phyloP scores from a whole-genome alignment of 2,113 vertebrate genomes.

The Rhinichthys klamathensis region DNA sequence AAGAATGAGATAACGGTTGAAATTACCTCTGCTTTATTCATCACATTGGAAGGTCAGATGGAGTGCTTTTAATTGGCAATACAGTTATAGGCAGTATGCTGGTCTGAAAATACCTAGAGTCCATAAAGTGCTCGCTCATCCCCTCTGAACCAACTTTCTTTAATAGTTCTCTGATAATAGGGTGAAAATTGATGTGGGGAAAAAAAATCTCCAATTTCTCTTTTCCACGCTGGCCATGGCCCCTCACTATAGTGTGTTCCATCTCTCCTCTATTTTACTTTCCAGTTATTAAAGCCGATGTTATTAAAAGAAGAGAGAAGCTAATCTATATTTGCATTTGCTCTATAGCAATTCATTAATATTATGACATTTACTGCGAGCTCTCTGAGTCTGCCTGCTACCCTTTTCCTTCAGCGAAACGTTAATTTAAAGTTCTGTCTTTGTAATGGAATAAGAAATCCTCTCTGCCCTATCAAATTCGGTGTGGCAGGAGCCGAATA shows the following conservation, averaged over 20 bases:
- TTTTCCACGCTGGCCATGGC: conserved; percentile 80
- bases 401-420: conserved; percentile 99
- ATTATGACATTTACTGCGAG: conserved; percentile 99
- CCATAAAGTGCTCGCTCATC: conserved; percentile 64
- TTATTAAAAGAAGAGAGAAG: conserved; percentile 99
- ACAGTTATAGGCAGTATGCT: not conserved
- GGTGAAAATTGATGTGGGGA: not conserved
- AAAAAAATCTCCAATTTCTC: not conserved
- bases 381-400: conserved; percentile 97
- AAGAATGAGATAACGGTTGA: not conserved
- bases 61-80: not conserved
- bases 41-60: not conserved
- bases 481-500: conserved; percentile 93
- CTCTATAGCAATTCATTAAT: conserved; percentile 99
- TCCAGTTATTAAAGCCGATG: conserved; percentile 91
- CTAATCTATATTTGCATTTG: conserved; percentile 99
- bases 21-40: not conserved
- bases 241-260: conserved; percentile 85
- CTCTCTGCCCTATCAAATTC: conserved; percentile 99
- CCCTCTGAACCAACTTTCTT: not conserved
- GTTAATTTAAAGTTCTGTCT: conserved; percentile 99
- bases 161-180: not conserved
- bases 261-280: conserved; percentile 82
- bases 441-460: conserved; percentile 99
- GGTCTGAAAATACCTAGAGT: not conserved